Evolutionary conservation across 2,888 invertebrate genomes (phyloP).

Genomic region (Mimumesa dahlbomi): DNA sequence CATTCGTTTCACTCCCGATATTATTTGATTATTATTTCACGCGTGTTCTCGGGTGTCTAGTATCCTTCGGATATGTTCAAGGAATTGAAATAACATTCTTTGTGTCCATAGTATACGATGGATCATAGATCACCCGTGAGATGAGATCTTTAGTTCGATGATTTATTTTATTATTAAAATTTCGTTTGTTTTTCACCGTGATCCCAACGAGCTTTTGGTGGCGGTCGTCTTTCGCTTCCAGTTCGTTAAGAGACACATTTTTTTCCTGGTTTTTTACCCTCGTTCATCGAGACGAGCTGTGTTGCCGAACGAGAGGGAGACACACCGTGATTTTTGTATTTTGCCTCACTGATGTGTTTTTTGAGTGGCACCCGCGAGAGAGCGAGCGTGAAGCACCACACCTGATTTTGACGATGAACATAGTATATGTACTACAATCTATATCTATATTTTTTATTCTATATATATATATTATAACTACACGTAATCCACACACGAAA

Average conservation of each 20-base stretch:
- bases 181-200: background rate
- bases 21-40: background rate
- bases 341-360: slow-evolving; percentile 76
- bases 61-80: no score
- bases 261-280: slow-evolving; percentile 47
- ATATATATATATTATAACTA: slow-evolving; percentile 60
- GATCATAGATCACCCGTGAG: no score
- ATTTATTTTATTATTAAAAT: no score
- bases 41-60: no score
- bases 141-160: no score
- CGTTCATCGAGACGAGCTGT: slow-evolving; percentile 38
- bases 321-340: slow-evolving; percentile 74
- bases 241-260: slow-evolving; percentile 47
- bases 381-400: slow-evolving; percentile 72
- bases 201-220: slow-evolving; percentile 77
- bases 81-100: no score
- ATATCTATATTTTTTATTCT: slow-evolving; percentile 29
- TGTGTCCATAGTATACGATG: no score
- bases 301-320: slow-evolving; percentile 56
- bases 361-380: slow-evolving; percentile 78
- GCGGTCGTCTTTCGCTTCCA: slow-evolving; percentile 75
- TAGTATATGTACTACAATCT: no score
- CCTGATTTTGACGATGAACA: slow-evolving; percentile 65
- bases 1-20: no score
- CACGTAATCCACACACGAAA: slow-evolving; percentile 50